Evolutionary conservation across 2,888 invertebrate genomes (phyloP).

Genomic region (Schizaphis graminum): DNA sequence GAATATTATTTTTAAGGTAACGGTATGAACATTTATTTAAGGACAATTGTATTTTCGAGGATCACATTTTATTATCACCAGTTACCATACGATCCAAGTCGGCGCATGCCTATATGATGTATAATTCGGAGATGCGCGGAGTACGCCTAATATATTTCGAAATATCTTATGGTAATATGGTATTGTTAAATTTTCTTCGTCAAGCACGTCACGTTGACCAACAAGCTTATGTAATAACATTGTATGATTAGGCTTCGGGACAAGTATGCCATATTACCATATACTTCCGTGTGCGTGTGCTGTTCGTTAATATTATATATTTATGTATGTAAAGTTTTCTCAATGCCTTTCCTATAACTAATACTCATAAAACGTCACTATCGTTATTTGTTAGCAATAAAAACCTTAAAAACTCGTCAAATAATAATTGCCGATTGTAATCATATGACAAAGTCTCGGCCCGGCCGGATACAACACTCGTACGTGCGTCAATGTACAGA

Average conservation of each 20-base stretch:
- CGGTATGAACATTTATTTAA: too few relatives aligned
- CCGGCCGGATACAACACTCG: not conserved
- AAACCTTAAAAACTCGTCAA: conserved; percentile 17
- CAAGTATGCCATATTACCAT: not conserved
- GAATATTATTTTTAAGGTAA: too few relatives aligned
- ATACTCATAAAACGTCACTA: not conserved
- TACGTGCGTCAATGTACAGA: not conserved
- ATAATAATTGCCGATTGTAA: not conserved
- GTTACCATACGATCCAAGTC: too few relatives aligned
- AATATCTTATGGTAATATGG: not conserved
- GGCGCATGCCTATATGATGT: not conserved
- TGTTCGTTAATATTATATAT: not conserved
- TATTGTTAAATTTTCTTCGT: not conserved
- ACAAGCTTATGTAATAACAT: not conserved
- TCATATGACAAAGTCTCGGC: not conserved
- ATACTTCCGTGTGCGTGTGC: not conserved
- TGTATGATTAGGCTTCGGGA: not conserved
- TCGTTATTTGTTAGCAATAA: not conserved
- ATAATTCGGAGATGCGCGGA: not conserved
- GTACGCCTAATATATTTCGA: not conserved
- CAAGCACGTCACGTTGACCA: not conserved
- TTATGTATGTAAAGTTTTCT: not conserved
- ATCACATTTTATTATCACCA: too few relatives aligned
- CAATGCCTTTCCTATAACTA: not conserved
- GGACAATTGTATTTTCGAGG: too few relatives aligned